phyloP scores from a whole-genome alignment of 2,888 invertebrate genomes.

The Heliconius cydno region DNA sequence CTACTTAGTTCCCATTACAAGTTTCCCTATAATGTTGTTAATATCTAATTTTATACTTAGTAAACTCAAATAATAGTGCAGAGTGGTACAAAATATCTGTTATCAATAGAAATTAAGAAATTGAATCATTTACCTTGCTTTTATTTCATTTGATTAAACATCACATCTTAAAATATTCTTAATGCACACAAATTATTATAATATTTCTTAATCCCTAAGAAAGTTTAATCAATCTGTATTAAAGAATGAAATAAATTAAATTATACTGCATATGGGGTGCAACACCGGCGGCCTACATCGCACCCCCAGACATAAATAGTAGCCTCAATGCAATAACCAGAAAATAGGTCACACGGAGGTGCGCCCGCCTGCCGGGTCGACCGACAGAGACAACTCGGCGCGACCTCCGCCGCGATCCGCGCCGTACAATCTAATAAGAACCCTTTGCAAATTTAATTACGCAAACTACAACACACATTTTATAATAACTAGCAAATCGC shows the following conservation, averaged over 20 bases:
- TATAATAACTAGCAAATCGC: slow-evolving; percentile 14
- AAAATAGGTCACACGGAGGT: slow-evolving; percentile 83
- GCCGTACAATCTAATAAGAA: slow-evolving; percentile 64
- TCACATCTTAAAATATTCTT: slow-evolving; percentile 13
- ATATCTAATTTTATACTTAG: background rate
- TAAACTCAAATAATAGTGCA: background rate
- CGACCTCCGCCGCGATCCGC: slow-evolving; percentile 60
- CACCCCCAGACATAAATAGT: slow-evolving; percentile 78
- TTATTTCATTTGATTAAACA: background rate
- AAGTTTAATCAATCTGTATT: slow-evolving; percentile 13
- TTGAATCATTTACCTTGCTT: slow-evolving; percentile 14
- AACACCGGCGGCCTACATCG: slow-evolving; percentile 73
- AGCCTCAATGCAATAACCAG: slow-evolving; percentile 80
- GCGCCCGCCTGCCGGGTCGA: slow-evolving; percentile 70
- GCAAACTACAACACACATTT: slow-evolving; percentile 47
- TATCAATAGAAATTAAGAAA: background rate
- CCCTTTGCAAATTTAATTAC: slow-evolving; percentile 64
- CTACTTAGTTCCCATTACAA: slow-evolving; percentile 9
- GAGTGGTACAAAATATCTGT: background rate
- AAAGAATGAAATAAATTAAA: slow-evolving; percentile 50
- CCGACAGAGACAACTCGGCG: slow-evolving; percentile 70
- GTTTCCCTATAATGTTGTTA: slow-evolving; percentile 4
- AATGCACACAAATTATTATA: slow-evolving; percentile 4
- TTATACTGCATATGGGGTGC: slow-evolving; percentile 63
- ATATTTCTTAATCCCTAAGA: background rate